These are phyloP conservation scores for Trichopria drosophilae DNA, from an alignment of 2,888 invertebrate species.

Conservation along the genomic window DNA sequence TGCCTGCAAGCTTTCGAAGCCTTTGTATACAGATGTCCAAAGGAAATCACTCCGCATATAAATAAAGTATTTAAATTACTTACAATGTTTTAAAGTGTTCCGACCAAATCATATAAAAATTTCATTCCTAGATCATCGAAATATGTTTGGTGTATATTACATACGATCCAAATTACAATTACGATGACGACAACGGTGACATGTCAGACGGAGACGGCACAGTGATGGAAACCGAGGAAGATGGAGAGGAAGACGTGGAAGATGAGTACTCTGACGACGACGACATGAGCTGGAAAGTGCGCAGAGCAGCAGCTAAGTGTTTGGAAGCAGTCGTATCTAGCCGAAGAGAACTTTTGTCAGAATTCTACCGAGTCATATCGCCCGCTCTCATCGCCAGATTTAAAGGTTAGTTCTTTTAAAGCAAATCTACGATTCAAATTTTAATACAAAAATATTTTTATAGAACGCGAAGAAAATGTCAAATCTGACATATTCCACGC, in stretches of 20 bases:
- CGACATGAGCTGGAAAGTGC: slow-evolving; percentile 98
- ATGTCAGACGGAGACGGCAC: slow-evolving; percentile 72
- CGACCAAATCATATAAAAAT: not conserved
- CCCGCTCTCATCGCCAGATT: slow-evolving; percentile 90
- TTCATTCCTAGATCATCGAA: slow-evolving; percentile 69
- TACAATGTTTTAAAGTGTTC: not conserved
- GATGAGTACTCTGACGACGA: slow-evolving; percentile 98
- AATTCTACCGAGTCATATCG: slow-evolving; percentile 86
- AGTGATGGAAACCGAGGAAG: slow-evolving; percentile 70
- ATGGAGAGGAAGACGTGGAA: slow-evolving; percentile 73
- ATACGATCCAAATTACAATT: slow-evolving; percentile 99
- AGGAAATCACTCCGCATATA: slow-evolving; percentile 92
- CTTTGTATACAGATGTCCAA: slow-evolving; percentile 94
- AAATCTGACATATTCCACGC: slow-evolving; percentile 98
- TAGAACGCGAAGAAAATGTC: slow-evolving; percentile 98
- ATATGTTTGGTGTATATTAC: slow-evolving; percentile 89
- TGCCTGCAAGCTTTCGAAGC: slow-evolving; percentile 96
- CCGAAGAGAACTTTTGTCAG: slow-evolving; percentile 85
- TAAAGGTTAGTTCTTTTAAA: slow-evolving; percentile 67
- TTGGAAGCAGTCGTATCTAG: slow-evolving; percentile 93
- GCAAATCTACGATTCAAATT: not conserved
- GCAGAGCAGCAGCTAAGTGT: slow-evolving; percentile 96
- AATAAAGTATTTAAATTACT: slow-evolving; percentile 64
- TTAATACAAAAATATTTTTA: slow-evolving; percentile 33
- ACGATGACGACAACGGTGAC: slow-evolving; percentile 84